Percentiles rank a stretch among this genome's conserved stretches.
phyloP scores from a whole-genome alignment of 2,888 invertebrate species.

The Spodoptera littoralis region DNA sequence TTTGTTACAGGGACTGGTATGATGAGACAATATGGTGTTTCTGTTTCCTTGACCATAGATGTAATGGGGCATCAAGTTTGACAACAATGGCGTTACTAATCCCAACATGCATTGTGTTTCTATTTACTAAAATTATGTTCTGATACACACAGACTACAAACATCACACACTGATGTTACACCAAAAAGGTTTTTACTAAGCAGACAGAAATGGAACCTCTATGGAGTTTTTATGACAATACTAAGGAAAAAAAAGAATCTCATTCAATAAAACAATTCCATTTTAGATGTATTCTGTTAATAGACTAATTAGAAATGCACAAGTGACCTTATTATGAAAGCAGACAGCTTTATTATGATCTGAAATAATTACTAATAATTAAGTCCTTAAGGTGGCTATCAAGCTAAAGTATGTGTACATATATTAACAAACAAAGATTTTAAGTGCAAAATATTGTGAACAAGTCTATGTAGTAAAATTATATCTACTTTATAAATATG shows the following conservation, averaged over 20 bases:
- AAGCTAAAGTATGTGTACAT: too few relatives aligned
- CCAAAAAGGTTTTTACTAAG: conserved; percentile 29
- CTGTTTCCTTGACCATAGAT: conserved; percentile 96
- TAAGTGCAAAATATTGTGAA: too few relatives aligned
- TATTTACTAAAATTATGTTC: conserved; percentile 65
- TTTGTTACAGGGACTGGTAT: conserved; percentile 92
- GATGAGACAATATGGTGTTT: conserved; percentile 96
- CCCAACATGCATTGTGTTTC: conserved; percentile 60
- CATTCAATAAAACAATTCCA: not conserved
- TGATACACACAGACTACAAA: conserved; percentile 55
- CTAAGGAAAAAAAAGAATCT: conserved; percentile 1
- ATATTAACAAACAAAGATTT: too few relatives aligned
- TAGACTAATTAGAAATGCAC: conserved; percentile 13
- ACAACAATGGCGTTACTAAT: conserved; percentile 72
- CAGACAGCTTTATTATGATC: conserved; percentile 7
- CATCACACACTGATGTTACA: conserved; percentile 12
- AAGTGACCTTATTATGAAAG: conserved; percentile 12
- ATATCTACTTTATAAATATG: too few relatives aligned
- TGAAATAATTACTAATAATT: conserved; percentile 1
- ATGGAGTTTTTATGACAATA: not conserved
- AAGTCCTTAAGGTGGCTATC: not conserved
- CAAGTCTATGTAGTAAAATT: too few relatives aligned
- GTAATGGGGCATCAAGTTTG: conserved; percentile 89
- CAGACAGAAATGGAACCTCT: not conserved
- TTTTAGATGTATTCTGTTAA: not conserved